A percentile compares a stretch with the other conserved stretches of the same genome.
Evolutionary conservation across 2,113 vertebrate genomes (phyloP).

Genomic region (Neotoma lepida): DNA sequence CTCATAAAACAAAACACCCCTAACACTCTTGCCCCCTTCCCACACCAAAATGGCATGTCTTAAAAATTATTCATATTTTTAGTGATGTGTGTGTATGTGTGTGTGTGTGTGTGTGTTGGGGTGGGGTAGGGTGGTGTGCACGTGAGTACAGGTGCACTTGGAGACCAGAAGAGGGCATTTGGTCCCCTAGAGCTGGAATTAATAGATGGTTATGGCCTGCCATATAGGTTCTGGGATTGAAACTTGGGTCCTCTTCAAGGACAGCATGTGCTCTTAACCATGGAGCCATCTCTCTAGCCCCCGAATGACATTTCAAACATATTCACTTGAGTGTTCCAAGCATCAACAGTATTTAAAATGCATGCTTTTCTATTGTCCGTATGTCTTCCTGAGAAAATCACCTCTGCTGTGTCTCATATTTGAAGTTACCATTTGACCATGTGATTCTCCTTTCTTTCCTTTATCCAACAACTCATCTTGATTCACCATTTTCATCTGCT

Average conservation of each 20-base stretch:
- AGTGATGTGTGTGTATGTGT: not conserved
- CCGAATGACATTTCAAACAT: not conserved
- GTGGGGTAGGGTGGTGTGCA: not conserved
- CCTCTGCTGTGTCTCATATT: fast-evolving
- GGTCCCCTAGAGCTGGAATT: not conserved
- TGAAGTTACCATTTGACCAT: not conserved
- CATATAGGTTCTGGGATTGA: not conserved
- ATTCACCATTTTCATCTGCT: not conserved
- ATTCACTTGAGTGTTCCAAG: not conserved
- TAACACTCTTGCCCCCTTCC: fast-evolving
- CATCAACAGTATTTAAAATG: not conserved
- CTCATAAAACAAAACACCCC: not conserved
- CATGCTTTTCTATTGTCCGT: no score
- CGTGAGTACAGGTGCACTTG: not conserved
- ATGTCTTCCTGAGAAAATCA: not conserved
- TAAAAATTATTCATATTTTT: not conserved
- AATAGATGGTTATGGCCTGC: not conserved
- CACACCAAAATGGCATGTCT: not conserved
- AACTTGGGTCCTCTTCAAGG: not conserved
- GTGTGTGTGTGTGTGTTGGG: not conserved
- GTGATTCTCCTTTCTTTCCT: not conserved
- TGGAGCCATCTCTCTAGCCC: not conserved
- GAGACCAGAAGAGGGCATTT: not conserved
- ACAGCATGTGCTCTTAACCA: not conserved
- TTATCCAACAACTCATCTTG: not conserved